Evolutionary conservation across 1,140 invertebrate genomes (phyloP).

Genomic region (Holcopasites calliopsidis): DNA sequence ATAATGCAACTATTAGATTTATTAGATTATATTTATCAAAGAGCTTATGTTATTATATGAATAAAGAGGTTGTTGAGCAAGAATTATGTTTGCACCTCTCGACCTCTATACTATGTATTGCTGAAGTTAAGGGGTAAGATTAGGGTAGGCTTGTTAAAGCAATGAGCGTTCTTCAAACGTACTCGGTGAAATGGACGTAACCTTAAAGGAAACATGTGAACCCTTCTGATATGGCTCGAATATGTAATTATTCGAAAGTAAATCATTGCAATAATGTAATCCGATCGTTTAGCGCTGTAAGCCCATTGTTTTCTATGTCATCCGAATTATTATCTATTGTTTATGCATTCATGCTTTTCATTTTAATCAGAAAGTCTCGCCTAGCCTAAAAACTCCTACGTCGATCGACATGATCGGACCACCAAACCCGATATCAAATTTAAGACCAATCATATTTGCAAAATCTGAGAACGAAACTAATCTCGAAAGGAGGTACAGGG

Average conservation of each 20-base stretch:
- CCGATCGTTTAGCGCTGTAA: slow-evolving; percentile 4
- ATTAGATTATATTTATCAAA: slow-evolving; percentile 49
- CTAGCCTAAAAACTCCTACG: slow-evolving; percentile 31
- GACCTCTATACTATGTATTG: no score
- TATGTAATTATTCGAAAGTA: neutral
- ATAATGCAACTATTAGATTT: slow-evolving; percentile 26
- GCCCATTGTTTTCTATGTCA: neutral
- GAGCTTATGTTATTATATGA: slow-evolving; percentile 45
- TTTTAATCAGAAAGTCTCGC: slow-evolving; percentile 5
- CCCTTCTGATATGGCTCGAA: neutral
- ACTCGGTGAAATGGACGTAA: neutral
- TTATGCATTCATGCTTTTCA: neutral
- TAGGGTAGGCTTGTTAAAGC: neutral
- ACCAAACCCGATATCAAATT: slow-evolving; percentile 88
- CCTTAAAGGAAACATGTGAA: neutral
- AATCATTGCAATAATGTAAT: neutral
- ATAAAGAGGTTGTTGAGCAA: slow-evolving; percentile 52
- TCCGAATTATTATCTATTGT: neutral
- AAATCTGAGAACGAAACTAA: slow-evolving; percentile 83
- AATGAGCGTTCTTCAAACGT: neutral
- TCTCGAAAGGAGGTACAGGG: slow-evolving; percentile 83
- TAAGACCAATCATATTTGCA: slow-evolving; percentile 86
- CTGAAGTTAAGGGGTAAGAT: no score
- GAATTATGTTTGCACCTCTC: neutral
- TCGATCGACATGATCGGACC: slow-evolving; percentile 83